Base-by-base conservation (phyloP, 2,888 invertebrate genomes). In the Catotricha subobsoleta region DNA sequence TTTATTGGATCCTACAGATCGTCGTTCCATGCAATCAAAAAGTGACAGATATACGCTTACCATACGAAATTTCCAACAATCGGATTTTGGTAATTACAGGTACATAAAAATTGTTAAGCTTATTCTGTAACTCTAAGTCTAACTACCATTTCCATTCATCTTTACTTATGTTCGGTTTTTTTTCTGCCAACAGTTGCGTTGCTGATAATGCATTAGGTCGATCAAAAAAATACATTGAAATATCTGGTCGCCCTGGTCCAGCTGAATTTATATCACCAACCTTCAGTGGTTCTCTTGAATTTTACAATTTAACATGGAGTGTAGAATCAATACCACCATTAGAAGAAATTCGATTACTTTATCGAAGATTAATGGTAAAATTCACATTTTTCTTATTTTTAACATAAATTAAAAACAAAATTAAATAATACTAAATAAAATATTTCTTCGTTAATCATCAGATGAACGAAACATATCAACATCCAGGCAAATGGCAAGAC, bases 391-490 rank as follows among this genome's bases (percentile, higher is more conserved):
- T 33, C 18, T 16, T 33, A 15, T 15, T 15, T 33, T 33, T n/a
- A n/a, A n/a, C n/a, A n/a, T n/a, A n/a, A n/a, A n/a, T n/a, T n/a
- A n/a, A n/a, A n/a, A n/a, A n/a, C n/a, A n/a, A n/a, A n/a, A n/a
- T n/a, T n/a, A n/a, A n/a, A n/a, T n/a, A n/a, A n/a, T n/a, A n/a
- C n/a, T n/a, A n/a, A n/a, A n/a, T n/a, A n/a, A n/a, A n/a, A n/a
- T n/a, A n/a, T n/a, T n/a, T n/a, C n/a, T n/a, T n/a, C 10, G 25
- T 7, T 40, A 4, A 16, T 46, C 50, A 52, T 2, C 65, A 77
- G 76, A 72, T 76, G 60, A 77, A 77, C 62, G 76, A 76, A 60
- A 72, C 76, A 1, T 75, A 74, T 63, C 76, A 76, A 53, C 71
- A 71, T 58, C 76, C 76, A 2, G 76, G 76, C 0, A 70, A 75